phyloP scores from a whole-genome alignment of 2,797 vertebrate species.

The Buceros bicornis region DNA sequence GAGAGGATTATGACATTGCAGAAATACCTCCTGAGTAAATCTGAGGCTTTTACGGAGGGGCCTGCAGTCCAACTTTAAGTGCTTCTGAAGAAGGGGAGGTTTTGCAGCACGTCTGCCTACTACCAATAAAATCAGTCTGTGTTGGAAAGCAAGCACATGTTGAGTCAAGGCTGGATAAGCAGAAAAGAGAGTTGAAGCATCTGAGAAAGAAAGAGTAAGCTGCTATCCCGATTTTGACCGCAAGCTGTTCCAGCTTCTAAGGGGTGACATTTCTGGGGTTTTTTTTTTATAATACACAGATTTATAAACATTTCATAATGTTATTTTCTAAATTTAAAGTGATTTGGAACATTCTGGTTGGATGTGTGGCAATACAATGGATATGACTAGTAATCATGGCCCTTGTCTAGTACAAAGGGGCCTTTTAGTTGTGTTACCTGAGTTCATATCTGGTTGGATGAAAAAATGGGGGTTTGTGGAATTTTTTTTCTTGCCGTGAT shows the following conservation, averaged over 20 bases:
- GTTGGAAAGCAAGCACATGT: background rate
- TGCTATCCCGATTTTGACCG: background rate
- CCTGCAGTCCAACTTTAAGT: background rate
- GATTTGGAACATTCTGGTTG: background rate
- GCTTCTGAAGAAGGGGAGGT: background rate
- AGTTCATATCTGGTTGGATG: background rate
- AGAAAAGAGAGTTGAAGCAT: background rate
- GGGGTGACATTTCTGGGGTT: background rate
- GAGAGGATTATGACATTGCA: background rate
- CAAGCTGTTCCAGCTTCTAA: conserved; percentile 18
- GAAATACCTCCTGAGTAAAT: background rate
- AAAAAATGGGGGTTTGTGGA: background rate
- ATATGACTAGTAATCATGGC: background rate
- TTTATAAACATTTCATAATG: background rate
- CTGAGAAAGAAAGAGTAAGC: background rate
- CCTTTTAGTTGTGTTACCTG: background rate
- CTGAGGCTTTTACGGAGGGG: background rate
- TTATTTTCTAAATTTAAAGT: background rate
- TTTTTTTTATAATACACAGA: background rate
- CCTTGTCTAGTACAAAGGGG: background rate
- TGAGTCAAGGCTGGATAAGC: background rate
- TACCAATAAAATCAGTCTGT: background rate
- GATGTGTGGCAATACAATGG: background rate
- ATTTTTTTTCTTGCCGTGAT: background rate
- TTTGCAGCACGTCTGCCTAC: background rate